Evolutionary conservation across 2,888 invertebrate genomes (phyloP), one percentile per base, ranked within the genome.

Genomic region (Dolomedes plantarius): DNA sequence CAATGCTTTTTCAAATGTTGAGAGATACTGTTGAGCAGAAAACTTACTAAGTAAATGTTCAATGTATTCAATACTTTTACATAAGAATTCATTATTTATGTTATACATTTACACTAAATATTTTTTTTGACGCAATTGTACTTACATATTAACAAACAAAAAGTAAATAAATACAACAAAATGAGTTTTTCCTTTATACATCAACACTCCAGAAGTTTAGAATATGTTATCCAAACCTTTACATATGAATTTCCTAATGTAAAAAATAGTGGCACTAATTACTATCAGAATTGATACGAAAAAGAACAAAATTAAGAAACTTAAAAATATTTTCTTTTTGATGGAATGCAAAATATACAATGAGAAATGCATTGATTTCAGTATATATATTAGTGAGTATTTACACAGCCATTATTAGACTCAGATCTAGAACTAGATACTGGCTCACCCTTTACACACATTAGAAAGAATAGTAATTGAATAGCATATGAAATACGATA

Each of bases 321-420:
- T 31, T 31, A 65, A 65, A 28, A 16, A 13, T 19, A 36, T 69
- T 41, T 28, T 67, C 19, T 31, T 64, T 19, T 36, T 68, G 67
- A 85, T 85, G 83, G 50, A 73, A 85, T 76, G 76, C 39, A 65
- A 76, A 77, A 85, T 85, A 41, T 85, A 85, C 83, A 85, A 85
- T 85, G 83, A 85, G 39, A 72, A 85, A 77, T 77, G 77, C 76
- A 77, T 67, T n/a, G n/a, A 76, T n/a, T 83, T 72, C 73, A 72
- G 65, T 67, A 76, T 82, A 83, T 73, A 77, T 78, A 79, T 69
- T 2, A 46, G 46, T 69, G 67, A n/a, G 74, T 77, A 83, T 83
- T 76, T 83, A 76, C 65, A 85, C 72, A 77, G 27, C 50, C 65
- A 56, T 77, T 50, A n/a, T n/a, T 77, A 77, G 72, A 69, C 65